Evolutionary conservation across 2,797 vertebrate genomes (phyloP).

Genomic region (Poecile montanus): DNA sequence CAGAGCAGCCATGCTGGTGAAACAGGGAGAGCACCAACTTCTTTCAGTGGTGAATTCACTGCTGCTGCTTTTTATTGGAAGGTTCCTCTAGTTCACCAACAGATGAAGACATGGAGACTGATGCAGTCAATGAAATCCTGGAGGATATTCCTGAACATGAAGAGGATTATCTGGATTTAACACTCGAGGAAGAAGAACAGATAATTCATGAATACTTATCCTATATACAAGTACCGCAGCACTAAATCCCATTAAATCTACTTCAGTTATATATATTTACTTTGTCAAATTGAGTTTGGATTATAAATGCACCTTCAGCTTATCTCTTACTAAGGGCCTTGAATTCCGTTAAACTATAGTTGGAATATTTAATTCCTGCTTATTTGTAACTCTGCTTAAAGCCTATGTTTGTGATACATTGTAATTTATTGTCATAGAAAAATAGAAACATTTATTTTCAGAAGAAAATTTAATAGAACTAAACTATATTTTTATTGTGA

Average conservation of each 20-base stretch:
- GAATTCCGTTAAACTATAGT: neutral
- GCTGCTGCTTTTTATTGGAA: neutral
- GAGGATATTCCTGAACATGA: slow-evolving; percentile 92
- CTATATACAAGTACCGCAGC: slow-evolving; percentile 76
- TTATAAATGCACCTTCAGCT: slow-evolving; percentile 43
- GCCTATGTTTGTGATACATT: slow-evolving; percentile 47
- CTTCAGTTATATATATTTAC: slow-evolving; percentile 28
- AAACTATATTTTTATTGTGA: slow-evolving; percentile 69
- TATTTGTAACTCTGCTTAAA: slow-evolving; percentile 63
- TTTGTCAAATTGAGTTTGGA: slow-evolving; percentile 43
- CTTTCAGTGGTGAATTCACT: neutral
- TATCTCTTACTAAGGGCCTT: slow-evolving; percentile 60
- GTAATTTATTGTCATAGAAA: slow-evolving; percentile 59
- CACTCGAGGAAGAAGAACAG: slow-evolving; percentile 90
- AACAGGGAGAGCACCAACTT: neutral
- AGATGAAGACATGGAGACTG: slow-evolving; percentile 81
- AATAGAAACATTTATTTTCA: slow-evolving; percentile 69
- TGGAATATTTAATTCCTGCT: slow-evolving; percentile 45
- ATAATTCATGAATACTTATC: slow-evolving; percentile 85
- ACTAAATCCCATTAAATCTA: slow-evolving; percentile 46
- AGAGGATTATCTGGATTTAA: slow-evolving; percentile 95
- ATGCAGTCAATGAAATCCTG: slow-evolving; percentile 90
- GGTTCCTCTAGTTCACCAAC: slow-evolving; percentile 75
- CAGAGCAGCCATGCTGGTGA: neutral
- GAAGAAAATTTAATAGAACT: slow-evolving; percentile 71